Conservation (phyloP, 2,797 vertebrate genomes). For the Xerus rutilus region DNA sequence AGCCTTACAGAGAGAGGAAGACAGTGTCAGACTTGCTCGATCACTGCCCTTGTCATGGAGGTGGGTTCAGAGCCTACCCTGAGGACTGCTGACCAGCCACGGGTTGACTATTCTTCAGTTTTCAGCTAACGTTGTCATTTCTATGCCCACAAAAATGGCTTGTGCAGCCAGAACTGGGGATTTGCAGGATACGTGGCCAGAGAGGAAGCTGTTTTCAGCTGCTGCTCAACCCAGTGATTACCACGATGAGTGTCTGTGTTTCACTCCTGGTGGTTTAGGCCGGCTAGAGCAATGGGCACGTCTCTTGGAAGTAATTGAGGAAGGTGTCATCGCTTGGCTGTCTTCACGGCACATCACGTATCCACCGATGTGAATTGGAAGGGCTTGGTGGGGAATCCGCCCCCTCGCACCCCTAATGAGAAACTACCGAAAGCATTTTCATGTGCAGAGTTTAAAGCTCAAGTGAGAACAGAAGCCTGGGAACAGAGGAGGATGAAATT, state of each 20-base stretch:
- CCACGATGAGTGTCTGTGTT: accelerated
- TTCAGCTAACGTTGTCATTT: not conserved
- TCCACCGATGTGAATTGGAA: not conserved
- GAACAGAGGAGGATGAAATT: slow-evolving; percentile 47
- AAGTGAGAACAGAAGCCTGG: slow-evolving; percentile 10
- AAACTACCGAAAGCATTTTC: not conserved
- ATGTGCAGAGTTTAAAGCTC: not conserved
- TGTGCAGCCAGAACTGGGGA: not conserved
- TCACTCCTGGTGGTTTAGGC: not conserved
- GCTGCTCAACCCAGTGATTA: accelerated
- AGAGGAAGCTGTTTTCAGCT: accelerated
- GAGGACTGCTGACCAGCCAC: not conserved
- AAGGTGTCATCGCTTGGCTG: accelerated
- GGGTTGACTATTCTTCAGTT: not conserved
- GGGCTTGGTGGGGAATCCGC: not conserved
- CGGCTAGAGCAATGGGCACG: accelerated
- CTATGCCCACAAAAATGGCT: not conserved
- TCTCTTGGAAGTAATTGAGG: too few species aligned
- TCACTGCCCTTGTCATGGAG: not conserved
- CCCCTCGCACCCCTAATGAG: not conserved
- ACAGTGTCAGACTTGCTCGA: not conserved
- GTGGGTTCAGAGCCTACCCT: not conserved
- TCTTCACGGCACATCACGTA: not conserved
- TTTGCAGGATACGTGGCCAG: too few species aligned
- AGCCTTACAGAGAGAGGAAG: not conserved